Evolutionary conservation across 2,888 invertebrate species (phyloP).

Genomic region (Drosophila barbarae): DNA sequence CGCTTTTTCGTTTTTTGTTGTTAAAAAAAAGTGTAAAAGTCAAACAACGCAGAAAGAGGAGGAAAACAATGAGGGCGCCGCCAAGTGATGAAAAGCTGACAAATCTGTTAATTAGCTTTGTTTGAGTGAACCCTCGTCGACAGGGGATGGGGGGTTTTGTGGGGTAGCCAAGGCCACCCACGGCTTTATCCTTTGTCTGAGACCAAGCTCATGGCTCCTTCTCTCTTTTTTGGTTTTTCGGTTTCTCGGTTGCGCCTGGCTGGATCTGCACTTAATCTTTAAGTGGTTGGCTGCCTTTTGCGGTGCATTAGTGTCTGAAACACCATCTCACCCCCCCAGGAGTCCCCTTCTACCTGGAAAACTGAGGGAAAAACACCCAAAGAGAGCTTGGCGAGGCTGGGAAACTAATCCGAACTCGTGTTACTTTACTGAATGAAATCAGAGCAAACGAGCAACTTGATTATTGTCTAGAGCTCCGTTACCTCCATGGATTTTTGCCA

Average conservation of each 20-base stretch:
- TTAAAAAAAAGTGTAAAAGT: conserved; percentile 68
- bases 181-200: conserved; percentile 37
- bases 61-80: conserved; percentile 37
- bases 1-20: not conserved
- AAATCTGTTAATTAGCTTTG: conserved; percentile 76
- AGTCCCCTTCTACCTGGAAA: conserved; percentile 7
- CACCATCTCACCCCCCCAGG: not conserved
- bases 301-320: conserved; percentile 58
- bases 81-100: conserved; percentile 73
- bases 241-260: conserved; percentile 58
- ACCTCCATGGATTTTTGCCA: conserved; percentile 5
- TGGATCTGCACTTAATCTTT: conserved; percentile 72
- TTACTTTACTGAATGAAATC: conserved; percentile 65
- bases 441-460: conserved; percentile 62
- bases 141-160: not conserved
- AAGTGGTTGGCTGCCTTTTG: conserved; percentile 70
- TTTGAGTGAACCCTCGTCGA: conserved; percentile 58
- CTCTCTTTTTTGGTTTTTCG: conserved; percentile 23
- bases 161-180: conserved; percentile 22
- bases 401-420: conserved; percentile 69
- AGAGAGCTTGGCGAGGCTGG: not conserved
- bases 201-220: not conserved
- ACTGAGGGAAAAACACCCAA: not conserved
- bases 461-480: conserved; percentile 53
- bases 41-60: conserved; percentile 60